Evolutionary conservation across 2,888 invertebrate species (phyloP).

Genomic region (Eristalis tenax): DNA sequence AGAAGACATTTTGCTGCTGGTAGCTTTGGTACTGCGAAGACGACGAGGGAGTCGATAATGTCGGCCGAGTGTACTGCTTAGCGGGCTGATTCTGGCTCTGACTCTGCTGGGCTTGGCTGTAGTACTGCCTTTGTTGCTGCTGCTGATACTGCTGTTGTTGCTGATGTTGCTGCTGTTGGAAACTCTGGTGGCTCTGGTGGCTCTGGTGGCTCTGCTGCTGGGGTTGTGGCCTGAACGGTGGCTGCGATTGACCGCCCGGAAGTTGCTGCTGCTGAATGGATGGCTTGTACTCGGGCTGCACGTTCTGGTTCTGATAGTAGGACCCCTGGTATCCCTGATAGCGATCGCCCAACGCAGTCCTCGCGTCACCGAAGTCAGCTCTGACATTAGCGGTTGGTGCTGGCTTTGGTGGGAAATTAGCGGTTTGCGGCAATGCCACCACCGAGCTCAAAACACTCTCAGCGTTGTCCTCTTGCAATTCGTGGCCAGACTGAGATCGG

Average conservation of each 20-base stretch:
- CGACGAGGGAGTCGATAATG: slow-evolving; percentile 76
- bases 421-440: slow-evolving; percentile 81
- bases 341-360: neutral
- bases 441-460: slow-evolving; percentile 86
- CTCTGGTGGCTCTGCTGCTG: slow-evolving; percentile 70
- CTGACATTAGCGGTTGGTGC: slow-evolving; percentile 74
- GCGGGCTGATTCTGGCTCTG: slow-evolving; percentile 60
- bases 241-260: slow-evolving; percentile 30
- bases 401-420: slow-evolving; percentile 27
- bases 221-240: slow-evolving; percentile 69
- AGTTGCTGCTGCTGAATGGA: slow-evolving; percentile 59
- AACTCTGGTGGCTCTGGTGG: slow-evolving; percentile 66
- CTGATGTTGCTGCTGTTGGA: slow-evolving; percentile 66
- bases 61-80: slow-evolving; percentile 72
- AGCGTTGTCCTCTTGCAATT: slow-evolving; percentile 83
- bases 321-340: slow-evolving; percentile 48
- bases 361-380: slow-evolving; percentile 74
- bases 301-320: slow-evolving; percentile 72
- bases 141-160: slow-evolving; percentile 55
- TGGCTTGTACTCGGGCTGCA: slow-evolving; percentile 63
- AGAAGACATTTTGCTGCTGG: slow-evolving; percentile 39
- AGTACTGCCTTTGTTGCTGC: slow-evolving; percentile 72
- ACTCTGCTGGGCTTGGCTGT: slow-evolving; percentile 71
- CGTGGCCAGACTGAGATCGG: slow-evolving; percentile 80
- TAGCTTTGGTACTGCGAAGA: slow-evolving; percentile 77